These are phyloP conservation scores for Leucoptera coffeella DNA, from an alignment of 2,888 invertebrate genomes.

Conservation along the genomic window DNA sequence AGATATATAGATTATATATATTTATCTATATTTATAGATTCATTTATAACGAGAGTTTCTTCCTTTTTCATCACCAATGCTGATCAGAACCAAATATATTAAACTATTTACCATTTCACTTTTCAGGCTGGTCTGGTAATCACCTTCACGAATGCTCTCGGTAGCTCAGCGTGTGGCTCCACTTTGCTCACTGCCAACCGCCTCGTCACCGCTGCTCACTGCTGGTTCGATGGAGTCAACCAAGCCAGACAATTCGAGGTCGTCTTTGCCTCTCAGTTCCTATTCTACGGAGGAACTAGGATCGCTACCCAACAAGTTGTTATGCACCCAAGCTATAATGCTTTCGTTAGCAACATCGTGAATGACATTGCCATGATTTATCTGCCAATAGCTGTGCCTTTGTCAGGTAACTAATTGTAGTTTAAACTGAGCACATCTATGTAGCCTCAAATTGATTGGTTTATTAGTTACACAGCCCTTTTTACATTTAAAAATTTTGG, in stretches of 20 bases:
- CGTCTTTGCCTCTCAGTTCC: conserved; percentile 16
- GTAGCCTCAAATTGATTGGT: too few relatives aligned
- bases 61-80: too few relatives aligned
- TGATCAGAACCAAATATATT: background rate
- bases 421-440: background rate
- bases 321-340: conserved; percentile 16
- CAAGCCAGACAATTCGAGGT: conserved; percentile 16
- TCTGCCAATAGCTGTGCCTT: conserved; percentile 12
- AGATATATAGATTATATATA: too few relatives aligned
- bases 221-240: conserved; percentile 18
- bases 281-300: conserved; percentile 19
- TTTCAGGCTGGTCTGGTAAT: conserved; percentile 21
- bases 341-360: conserved; percentile 9
- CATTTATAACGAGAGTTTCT: too few relatives aligned
- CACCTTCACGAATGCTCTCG: conserved; percentile 11
- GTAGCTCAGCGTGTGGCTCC: conserved; percentile 20
- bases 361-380: conserved; percentile 23
- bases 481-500: too few relatives aligned
- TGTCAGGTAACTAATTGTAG: conserved; percentile 11
- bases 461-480: background rate
- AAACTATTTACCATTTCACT: background rate
- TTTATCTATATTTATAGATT: too few relatives aligned
- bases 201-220: conserved; percentile 25
- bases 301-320: conserved; percentile 11
- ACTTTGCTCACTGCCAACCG: conserved; percentile 14